phyloP scores from a whole-genome alignment of 2,797 vertebrate genomes.

The Anolis apletophallus region DNA sequence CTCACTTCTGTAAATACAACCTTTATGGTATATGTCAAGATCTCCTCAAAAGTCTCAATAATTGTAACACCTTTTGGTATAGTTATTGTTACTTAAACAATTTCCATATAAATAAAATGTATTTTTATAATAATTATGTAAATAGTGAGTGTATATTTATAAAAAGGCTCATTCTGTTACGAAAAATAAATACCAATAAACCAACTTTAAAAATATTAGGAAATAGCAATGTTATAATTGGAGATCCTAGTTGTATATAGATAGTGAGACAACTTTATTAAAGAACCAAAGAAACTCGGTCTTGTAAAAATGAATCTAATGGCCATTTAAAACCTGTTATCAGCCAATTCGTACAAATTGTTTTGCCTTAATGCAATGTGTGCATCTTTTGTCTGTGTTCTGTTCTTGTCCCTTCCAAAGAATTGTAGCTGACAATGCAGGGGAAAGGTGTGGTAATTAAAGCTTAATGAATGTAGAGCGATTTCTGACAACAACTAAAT shows the following conservation, averaged over 20 bases:
- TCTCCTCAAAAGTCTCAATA: conserved; percentile 61
- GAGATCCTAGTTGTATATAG: conserved; percentile 48
- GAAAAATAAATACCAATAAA: conserved; percentile 66
- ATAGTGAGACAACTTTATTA: conserved; percentile 66
- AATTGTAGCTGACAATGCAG: conserved; percentile 44
- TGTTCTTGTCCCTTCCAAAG: conserved; percentile 61
- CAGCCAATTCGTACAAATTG: conserved; percentile 46
- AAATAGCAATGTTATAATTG: conserved; percentile 52
- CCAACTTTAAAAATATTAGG: conserved; percentile 31
- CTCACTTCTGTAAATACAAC: conserved; percentile 58
- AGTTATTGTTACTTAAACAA: conserved; percentile 77
- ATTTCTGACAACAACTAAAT: conserved; percentile 18
- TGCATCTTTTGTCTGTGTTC: conserved; percentile 46
- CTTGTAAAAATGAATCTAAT: conserved; percentile 64
- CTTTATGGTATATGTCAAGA: conserved; percentile 52
- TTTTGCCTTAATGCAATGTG: conserved; percentile 48
- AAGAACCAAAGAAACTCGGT: conserved; percentile 79
- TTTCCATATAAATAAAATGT: conserved; percentile 83
- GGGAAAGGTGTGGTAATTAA: conserved; percentile 38
- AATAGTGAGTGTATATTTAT: conserved; percentile 82
- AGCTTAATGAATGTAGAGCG: neutral
- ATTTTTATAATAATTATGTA: conserved; percentile 84
- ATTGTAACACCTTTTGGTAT: conserved; percentile 70
- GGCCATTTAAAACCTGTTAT: conserved; percentile 56
- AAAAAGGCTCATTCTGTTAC: conserved; percentile 70